Evolutionary conservation across 37 sponge, comb jelly and placozoan genomes (phyloP).

Genomic region (Aphrocallistes beatrix): DNA sequence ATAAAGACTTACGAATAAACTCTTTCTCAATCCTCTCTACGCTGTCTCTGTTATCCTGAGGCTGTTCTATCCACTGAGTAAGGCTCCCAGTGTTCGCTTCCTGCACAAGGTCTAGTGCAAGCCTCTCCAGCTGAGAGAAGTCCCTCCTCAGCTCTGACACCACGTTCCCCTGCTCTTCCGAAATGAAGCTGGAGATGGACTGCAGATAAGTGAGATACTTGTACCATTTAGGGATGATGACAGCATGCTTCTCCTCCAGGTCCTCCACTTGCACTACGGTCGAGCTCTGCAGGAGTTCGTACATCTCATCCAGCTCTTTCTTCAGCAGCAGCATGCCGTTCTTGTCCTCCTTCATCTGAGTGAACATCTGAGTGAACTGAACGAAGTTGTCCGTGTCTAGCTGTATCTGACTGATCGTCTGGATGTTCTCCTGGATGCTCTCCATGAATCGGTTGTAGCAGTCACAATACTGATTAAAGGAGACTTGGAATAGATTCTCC

Average conservation of each 20-base stretch:
- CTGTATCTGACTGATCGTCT: background rate
- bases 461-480: background rate
- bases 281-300: background rate
- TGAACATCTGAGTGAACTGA: background rate
- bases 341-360: background rate
- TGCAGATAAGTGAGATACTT: background rate
- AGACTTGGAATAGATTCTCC: background rate
- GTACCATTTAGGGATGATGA: background rate
- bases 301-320: slow-evolving; percentile 20
- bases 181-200: background rate
- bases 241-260: slow-evolving; percentile 12
- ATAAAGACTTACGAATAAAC: background rate
- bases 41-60: background rate
- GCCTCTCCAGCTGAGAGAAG: background rate
- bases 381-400: background rate
- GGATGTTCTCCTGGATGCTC: background rate
- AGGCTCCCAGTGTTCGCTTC: background rate
- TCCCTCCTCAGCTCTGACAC: background rate
- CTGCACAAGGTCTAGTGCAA: background rate
- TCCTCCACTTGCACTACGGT: background rate
- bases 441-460: background rate
- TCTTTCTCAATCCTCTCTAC: background rate
- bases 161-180: background rate
- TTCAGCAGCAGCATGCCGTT: background rate
- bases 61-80: background rate